These are phyloP conservation scores for Eurystomus glaucurus DNA, from an alignment of 2,797 vertebrate genomes.

Conservation along the genomic window DNA sequence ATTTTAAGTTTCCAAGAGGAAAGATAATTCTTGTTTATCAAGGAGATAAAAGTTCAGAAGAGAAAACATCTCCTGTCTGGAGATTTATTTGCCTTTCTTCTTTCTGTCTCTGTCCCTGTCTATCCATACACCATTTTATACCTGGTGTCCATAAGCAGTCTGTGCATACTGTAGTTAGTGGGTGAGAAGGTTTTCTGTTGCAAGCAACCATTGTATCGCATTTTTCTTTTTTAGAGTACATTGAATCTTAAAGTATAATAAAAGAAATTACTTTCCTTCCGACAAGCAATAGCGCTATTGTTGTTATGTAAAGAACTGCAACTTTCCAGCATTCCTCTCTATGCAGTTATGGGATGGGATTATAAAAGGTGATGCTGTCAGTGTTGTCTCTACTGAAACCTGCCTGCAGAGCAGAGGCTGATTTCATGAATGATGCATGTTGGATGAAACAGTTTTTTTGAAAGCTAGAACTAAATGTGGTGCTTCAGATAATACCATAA, in stretches of 20 bases:
- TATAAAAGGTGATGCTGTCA: neutral
- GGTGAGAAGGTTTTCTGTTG: neutral
- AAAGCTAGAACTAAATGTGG: neutral
- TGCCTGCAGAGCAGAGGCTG: neutral
- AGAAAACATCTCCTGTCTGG: neutral
- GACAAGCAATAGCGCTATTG: neutral
- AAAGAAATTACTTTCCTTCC: neutral
- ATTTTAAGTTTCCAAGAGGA: neutral
- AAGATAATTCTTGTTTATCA: neutral
- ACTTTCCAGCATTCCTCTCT: neutral
- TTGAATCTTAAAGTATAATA: neutral
- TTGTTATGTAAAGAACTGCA: neutral
- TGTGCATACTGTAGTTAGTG: too few species aligned
- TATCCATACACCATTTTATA: neutral
- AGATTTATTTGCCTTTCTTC: neutral
- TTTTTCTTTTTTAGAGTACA: neutral
- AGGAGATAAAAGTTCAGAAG: neutral
- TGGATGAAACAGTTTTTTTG: neutral
- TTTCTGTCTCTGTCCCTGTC: neutral
- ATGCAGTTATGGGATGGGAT: neutral
- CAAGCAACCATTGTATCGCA: neutral
- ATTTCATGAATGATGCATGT: slow-evolving; percentile 13
- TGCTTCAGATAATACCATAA: slow-evolving; percentile 41
- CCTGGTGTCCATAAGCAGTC: neutral
- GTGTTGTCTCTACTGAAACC: neutral